phyloP scores from a whole-genome alignment of 1,140 invertebrate species.

The Bombus confusus region DNA sequence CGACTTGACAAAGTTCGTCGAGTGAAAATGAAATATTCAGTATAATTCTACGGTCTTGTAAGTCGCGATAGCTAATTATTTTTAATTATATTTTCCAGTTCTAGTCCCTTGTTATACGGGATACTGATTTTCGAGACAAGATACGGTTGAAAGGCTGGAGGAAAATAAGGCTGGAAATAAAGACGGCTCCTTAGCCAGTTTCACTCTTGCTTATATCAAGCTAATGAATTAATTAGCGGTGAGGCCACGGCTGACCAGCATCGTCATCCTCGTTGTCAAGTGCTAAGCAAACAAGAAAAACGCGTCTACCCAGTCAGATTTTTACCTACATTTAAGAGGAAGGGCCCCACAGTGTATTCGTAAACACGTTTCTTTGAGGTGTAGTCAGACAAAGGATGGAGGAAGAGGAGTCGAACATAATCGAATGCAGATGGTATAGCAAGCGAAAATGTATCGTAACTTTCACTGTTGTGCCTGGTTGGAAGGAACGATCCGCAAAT shows the following conservation, averaged over 20 bases:
- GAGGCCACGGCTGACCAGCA: not conserved
- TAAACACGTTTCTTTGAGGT: constrained; percentile 13
- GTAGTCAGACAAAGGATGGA: not conserved
- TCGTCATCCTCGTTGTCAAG: constrained; percentile 27
- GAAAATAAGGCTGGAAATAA: not conserved
- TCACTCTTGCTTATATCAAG: constrained; percentile 6
- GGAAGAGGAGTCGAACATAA: constrained; percentile 8
- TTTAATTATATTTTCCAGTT: not conserved
- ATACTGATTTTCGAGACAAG: not conserved
- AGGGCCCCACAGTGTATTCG: not conserved
- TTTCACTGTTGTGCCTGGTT: not conserved
- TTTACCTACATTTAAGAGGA: not conserved
- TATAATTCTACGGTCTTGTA: too few species aligned
- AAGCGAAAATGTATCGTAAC: constrained; percentile 2
- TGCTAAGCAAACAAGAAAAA: constrained; percentile 26
- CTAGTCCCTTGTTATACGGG: fast-evolving
- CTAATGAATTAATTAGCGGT: constrained; percentile 45
- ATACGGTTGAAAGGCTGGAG: not conserved
- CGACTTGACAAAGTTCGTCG: too few species aligned
- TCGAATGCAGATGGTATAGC: not conserved
- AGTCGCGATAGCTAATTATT: too few species aligned
- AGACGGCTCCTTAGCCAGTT: not conserved
- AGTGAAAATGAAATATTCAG: too few species aligned
- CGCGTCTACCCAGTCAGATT: not conserved
- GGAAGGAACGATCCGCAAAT: not conserved